These are phyloP conservation scores for silkworm (Bombyx mori) DNA, from an alignment of 1,140 invertebrate species.

Conservation along the genomic window DNA sequence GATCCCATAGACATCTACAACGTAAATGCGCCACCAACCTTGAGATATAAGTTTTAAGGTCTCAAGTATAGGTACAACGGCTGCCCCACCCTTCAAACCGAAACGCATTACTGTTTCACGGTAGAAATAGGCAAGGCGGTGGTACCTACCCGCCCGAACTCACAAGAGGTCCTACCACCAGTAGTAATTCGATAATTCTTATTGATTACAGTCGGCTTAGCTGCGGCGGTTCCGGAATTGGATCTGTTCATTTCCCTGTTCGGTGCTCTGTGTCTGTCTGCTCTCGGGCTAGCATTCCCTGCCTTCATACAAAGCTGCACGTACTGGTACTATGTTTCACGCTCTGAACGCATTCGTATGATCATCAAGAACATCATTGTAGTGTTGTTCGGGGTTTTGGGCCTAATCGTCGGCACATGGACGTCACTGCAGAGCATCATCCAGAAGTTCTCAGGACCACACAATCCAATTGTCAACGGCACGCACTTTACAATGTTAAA, in stretches of 20 bases:
- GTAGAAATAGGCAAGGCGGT: too few species aligned
- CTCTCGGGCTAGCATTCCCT: slow-evolving; percentile 89
- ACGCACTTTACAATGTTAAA: slow-evolving; percentile 16
- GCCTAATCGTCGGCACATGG: slow-evolving; percentile 80
- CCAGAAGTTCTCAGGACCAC: slow-evolving; percentile 49
- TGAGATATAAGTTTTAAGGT: too few species aligned
- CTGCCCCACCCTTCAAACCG: too few species aligned
- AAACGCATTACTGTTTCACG: too few species aligned
- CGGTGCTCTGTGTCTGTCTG: slow-evolving; percentile 88
- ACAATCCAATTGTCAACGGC: slow-evolving; percentile 15
- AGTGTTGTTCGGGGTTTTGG: slow-evolving; percentile 77
- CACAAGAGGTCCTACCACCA: too few species aligned
- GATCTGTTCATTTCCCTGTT: slow-evolving; percentile 92
- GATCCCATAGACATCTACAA: too few species aligned
- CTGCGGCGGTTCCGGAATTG: slow-evolving; percentile 83
- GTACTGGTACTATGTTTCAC: slow-evolving; percentile 71
- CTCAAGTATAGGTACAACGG: too few species aligned
- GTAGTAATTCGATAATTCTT: background rate
- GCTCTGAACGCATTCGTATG: slow-evolving; percentile 65
- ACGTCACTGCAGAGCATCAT: slow-evolving; percentile 79
- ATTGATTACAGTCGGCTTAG: slow-evolving; percentile 77
- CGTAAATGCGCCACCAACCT: too few species aligned
- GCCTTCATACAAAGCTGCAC: slow-evolving; percentile 83
- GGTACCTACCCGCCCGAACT: too few species aligned
- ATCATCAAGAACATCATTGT: slow-evolving; percentile 79